Base-by-base conservation (phyloP, 2,888 invertebrate genomes). In the Cephus sareptanus region DNA sequence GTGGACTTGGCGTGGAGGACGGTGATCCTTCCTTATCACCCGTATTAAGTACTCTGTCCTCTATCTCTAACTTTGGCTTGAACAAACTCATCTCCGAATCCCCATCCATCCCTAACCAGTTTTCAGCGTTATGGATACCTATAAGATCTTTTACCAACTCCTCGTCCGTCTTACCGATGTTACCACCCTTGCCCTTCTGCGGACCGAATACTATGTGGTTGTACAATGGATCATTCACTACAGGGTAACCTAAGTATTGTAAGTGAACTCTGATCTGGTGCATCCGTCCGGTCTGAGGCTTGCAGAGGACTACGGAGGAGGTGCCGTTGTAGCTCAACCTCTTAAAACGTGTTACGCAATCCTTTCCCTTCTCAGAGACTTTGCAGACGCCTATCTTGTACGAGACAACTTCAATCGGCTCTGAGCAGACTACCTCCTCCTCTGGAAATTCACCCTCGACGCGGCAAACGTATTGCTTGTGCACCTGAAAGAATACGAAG, bases 251-350 rank as follows among this genome's bases (percentile, higher is more conserved):
- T 88, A 99, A 94, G 92, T 97, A 99, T 92, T 99, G 99, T 82
- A 99, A 94, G 92, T 99, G 99, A 40, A 99, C 98, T 83, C 99
- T 94, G 86, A 99, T 99, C 93, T 99, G 99, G 92, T 99, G 99
- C 96, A 99, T 99, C 82, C 99, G 94, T 2, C 99, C 99, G 1
- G 99, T 99, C 89, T 96, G 96, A 1, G 99, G 99, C 89, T 96
- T 95, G 93, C 98, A 99, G 68, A 97, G 94, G 12, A 99, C 98
- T 37, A 99, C 97, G 89, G 99, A 99, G 0, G 97, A 96, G 89
- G 95, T 96, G 3, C 96, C 95, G 92, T 98, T 97, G 92, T 94
- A 98, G 40, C 97, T 97, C 76, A 99, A 92, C 88, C 97, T 95
- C 91, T 97, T 95, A 93, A 99, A 99, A 82, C 95, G 95, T 0